Base-by-base conservation (phyloP, 2,888 invertebrate species). In the Cheilosia scutellata region DNA sequence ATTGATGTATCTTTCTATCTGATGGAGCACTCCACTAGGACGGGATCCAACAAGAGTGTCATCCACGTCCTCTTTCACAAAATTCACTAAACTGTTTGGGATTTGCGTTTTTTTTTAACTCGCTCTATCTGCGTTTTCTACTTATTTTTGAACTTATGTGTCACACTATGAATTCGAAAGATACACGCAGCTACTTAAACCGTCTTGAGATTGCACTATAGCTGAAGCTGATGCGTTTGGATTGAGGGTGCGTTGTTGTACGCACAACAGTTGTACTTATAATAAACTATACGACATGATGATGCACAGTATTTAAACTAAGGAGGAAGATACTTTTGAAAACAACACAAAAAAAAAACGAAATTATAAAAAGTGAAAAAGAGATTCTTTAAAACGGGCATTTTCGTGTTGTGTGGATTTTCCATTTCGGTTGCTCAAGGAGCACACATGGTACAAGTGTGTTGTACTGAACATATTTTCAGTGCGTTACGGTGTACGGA, bases 371-470 rank as follows among this genome's bases (percentile, higher is more conserved):
- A 37, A 27, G 11, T 5, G 11, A 47, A 68, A 16, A n/a, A 27
- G 42, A 68, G 79, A 70, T 75, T 80, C 68, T 80, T 80, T 33
- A 80, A 80, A 71, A 82, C 82, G 62, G 78, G 77, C 77, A 82
- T 87, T 87, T 82, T 87, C 77, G 60, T 75, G 53, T 20, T 33
- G 53, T 55, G 49, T 75, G 87, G 80, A 82, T 88, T 82, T 84
- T 82, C 78, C 79, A 57, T 77, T 80, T 58, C 57, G 60, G 66
- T 72, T 87, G 80, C 63, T 51, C 77, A 63, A 68, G 66, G 72
- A 89, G 89, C 90, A 91, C 91, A 91, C 89, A 91, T 91, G 92
- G 89, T 89, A 88, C 90, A 90, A 90, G 89, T 89, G 89, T 91
- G 90, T 89, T 87, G 88, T 66, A 76, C 68, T 68, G 75, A 84